phyloP scores from a whole-genome alignment of 2,797 vertebrate species.

The Melanotaenia maccullochi region DNA sequence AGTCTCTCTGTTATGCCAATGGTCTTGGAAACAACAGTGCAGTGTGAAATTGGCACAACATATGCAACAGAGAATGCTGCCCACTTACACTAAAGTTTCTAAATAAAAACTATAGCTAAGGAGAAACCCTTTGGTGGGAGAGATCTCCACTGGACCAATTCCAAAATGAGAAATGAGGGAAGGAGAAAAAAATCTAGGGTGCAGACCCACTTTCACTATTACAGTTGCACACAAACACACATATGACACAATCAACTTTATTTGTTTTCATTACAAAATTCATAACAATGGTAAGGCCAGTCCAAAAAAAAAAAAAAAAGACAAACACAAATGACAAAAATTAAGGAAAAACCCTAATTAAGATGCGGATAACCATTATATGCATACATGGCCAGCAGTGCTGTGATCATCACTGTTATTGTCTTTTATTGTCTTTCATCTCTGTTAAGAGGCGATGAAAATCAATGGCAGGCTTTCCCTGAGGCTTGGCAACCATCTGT shows the following conservation, averaged over 20 bases:
- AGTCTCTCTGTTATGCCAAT: constrained; percentile 67
- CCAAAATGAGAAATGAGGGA: constrained; percentile 44
- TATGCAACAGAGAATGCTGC: constrained; percentile 56
- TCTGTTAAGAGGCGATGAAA: constrained; percentile 79
- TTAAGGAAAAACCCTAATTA: constrained; percentile 76
- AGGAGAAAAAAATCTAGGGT: constrained; percentile 27
- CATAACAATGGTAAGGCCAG: constrained; percentile 61
- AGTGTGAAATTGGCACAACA: constrained; percentile 65
- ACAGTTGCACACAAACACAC: constrained; percentile 44
- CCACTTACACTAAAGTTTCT: constrained; percentile 71
- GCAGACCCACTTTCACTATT: constrained; percentile 46
- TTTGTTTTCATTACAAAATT: constrained; percentile 66
- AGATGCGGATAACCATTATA: constrained; percentile 75
- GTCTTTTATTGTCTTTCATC: constrained; percentile 84
- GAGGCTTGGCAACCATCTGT: constrained; percentile 71
- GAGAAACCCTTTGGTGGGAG: constrained; percentile 63
- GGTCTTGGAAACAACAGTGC: constrained; percentile 66
- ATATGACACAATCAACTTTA: constrained; percentile 25
- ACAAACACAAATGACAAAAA: constrained; percentile 49
- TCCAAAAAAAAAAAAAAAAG: constrained; percentile 71
- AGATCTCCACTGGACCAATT: constrained; percentile 48
- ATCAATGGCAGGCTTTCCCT: constrained; percentile 80
- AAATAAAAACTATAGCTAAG: constrained; percentile 60
- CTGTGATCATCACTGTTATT: constrained; percentile 81
- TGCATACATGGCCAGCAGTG: constrained; percentile 71